Percentiles rank a stretch among this genome's conserved stretches.
Evolutionary conservation across 2,888 invertebrate genomes (phyloP).

Genomic region (Eupithecia tripunctaria): DNA sequence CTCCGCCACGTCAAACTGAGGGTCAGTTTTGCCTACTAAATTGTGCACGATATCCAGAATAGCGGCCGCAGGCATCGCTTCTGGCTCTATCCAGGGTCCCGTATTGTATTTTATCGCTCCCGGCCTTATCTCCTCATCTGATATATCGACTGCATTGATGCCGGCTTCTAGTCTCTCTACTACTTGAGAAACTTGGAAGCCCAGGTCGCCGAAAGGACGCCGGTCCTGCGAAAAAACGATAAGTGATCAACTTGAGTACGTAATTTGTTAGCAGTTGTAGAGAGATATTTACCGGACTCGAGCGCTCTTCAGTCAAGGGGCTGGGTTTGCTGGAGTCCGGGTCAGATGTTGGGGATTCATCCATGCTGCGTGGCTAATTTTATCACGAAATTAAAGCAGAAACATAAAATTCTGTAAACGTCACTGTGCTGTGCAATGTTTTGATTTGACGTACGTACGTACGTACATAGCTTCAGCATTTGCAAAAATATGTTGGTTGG

Average conservation of each 20-base stretch:
- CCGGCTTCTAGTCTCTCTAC: slow-evolving; percentile 88
- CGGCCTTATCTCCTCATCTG: slow-evolving; percentile 71
- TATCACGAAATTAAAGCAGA: slow-evolving; percentile 60
- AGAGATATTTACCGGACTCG: slow-evolving; percentile 64
- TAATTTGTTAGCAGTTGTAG: slow-evolving; percentile 27
- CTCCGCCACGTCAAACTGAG: slow-evolving; percentile 86
- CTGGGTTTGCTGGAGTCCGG: slow-evolving; percentile 67
- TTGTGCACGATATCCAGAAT: slow-evolving; percentile 85
- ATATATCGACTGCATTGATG: slow-evolving; percentile 75
- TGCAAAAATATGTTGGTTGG: too few species aligned
- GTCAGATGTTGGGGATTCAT: slow-evolving; percentile 73
- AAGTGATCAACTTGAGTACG: slow-evolving; percentile 24
- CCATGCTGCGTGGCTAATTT: slow-evolving; percentile 81
- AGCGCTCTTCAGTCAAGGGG: slow-evolving; percentile 58
- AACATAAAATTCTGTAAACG: slow-evolving; percentile 81
- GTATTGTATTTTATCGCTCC: slow-evolving; percentile 80
- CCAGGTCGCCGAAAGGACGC: slow-evolving; percentile 86
- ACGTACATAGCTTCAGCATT: too few species aligned
- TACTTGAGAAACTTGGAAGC: slow-evolving; percentile 90
- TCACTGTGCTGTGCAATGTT: slow-evolving; percentile 75
- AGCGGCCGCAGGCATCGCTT: slow-evolving; percentile 85
- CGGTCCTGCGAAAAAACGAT: slow-evolving; percentile 78
- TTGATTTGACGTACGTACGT: slow-evolving; percentile 73
- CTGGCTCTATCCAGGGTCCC: slow-evolving; percentile 78
- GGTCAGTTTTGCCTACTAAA: slow-evolving; percentile 85